These are phyloP conservation scores for Dipus sagitta DNA, from an alignment of 2,797 vertebrate genomes.

Conservation along the genomic window DNA sequence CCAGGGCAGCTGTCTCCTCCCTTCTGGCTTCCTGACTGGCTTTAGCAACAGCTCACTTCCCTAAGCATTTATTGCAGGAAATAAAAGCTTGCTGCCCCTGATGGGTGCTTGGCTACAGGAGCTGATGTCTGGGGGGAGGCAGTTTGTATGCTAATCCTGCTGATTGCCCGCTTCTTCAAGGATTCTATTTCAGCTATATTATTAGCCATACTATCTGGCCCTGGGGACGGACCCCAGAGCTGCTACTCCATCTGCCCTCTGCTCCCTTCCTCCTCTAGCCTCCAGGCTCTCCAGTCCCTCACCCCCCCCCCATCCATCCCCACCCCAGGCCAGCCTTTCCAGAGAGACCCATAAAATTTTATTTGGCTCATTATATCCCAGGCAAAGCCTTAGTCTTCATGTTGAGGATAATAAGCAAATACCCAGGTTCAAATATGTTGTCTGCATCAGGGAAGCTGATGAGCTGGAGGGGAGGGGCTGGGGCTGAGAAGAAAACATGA, in stretches of 20 bases:
- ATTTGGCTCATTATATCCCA: slow-evolving; percentile 68
- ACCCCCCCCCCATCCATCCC: neutral
- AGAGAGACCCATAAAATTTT: slow-evolving; percentile 64
- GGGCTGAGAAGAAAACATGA: neutral
- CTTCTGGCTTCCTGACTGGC: neutral
- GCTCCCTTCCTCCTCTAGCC: neutral
- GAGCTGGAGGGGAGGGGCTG: too few species aligned
- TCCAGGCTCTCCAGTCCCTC: neutral
- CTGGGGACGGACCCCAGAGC: slow-evolving; percentile 48
- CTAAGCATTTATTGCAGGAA: slow-evolving; percentile 59
- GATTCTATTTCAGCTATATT: slow-evolving; percentile 51
- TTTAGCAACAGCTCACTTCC: neutral
- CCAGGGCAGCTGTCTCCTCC: neutral
- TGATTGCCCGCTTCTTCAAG: slow-evolving; percentile 55
- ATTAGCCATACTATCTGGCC: slow-evolving; percentile 63
- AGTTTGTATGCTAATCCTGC: slow-evolving; percentile 81
- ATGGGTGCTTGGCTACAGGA: slow-evolving; percentile 39
- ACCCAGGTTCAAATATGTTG: slow-evolving; percentile 39
- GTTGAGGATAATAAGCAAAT: slow-evolving; percentile 49
- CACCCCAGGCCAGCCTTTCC: neutral
- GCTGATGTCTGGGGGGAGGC: slow-evolving; percentile 67
- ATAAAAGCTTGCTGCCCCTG: slow-evolving; percentile 66
- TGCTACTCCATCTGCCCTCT: slow-evolving; percentile 59
- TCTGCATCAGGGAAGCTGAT: slow-evolving; percentile 13
- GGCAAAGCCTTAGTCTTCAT: slow-evolving; percentile 60